Percentiles rank a stretch among this genome's conserved stretches.
These are phyloP conservation scores for Naja naja DNA, from an alignment of 2,113 vertebrate species.

Conservation along the genomic window DNA sequence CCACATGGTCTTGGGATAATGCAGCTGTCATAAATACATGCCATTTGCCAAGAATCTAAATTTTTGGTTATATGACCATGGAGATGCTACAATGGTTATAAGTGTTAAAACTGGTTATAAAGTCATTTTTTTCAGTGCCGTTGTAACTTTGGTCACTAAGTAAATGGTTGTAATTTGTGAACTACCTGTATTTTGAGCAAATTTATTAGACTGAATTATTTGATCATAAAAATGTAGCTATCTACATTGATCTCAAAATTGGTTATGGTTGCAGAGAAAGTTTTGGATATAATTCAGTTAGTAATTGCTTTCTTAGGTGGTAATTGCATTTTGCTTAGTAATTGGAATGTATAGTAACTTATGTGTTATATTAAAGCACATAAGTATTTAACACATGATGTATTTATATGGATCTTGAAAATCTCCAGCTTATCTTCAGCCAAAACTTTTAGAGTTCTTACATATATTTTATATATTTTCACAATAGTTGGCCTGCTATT, in stretches of 20 bases:
- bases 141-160: background rate
- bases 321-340: background rate
- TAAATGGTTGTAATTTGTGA: background rate
- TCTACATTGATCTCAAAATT: background rate
- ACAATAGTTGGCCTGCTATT: background rate
- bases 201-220: background rate
- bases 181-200: background rate
- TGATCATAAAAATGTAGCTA: background rate
- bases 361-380: background rate
- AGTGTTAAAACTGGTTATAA: background rate
- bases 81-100: background rate
- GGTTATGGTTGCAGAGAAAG: conserved; percentile 7
- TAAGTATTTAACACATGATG: background rate
- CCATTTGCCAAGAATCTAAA: background rate
- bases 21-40: background rate
- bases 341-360: background rate
- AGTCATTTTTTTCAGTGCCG: background rate
- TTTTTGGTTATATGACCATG: background rate
- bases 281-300: background rate
- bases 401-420: background rate
- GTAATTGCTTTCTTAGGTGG: background rate
- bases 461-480: background rate
- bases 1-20: background rate
- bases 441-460: background rate
- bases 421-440: background rate